A percentile compares a stretch with the other conserved stretches of the same genome.
phyloP scores from a whole-genome alignment of 2,888 invertebrate species.

The Sarcophaga caerulescens region DNA sequence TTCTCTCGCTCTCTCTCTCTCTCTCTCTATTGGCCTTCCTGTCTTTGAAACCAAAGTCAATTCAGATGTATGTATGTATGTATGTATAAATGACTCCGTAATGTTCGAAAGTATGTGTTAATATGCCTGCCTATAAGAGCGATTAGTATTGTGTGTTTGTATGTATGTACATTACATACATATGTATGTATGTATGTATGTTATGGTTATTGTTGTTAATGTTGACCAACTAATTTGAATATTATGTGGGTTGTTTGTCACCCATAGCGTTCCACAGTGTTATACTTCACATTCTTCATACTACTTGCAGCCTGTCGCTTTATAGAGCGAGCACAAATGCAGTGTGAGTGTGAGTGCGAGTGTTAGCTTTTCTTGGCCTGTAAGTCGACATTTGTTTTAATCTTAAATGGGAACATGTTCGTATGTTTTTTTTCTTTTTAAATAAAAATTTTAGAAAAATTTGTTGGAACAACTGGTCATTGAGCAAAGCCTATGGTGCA shows the following conservation, averaged over 20 bases:
- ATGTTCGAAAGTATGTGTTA: neutral
- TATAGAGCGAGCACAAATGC: neutral
- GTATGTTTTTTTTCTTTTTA: conserved; percentile 9
- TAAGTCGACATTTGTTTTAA: conserved; percentile 53
- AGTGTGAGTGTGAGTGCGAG: conserved; percentile 4
- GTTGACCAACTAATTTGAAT: conserved; percentile 46
- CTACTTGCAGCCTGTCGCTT: neutral
- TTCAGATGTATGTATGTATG: neutral
- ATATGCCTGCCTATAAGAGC: too few species aligned
- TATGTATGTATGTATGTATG: neutral
- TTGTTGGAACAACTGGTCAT: neutral
- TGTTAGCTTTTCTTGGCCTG: conserved; percentile 25
- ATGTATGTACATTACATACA: neutral
- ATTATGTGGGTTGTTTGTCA: conserved; percentile 66
- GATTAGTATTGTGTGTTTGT: neutral
- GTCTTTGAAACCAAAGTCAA: conserved; percentile 53
- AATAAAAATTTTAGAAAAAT: neutral
- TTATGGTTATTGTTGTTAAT: neutral
- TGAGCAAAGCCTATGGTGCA: neutral
- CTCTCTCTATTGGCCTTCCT: neutral
- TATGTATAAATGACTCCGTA: neutral
- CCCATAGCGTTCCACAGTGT: conserved; percentile 62
- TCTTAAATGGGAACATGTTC: conserved; percentile 59
- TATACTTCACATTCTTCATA: neutral
- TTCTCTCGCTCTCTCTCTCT: too few species aligned